phyloP scores from a whole-genome alignment of 2,113 vertebrate species.

The Empidonax alnorum region DNA sequence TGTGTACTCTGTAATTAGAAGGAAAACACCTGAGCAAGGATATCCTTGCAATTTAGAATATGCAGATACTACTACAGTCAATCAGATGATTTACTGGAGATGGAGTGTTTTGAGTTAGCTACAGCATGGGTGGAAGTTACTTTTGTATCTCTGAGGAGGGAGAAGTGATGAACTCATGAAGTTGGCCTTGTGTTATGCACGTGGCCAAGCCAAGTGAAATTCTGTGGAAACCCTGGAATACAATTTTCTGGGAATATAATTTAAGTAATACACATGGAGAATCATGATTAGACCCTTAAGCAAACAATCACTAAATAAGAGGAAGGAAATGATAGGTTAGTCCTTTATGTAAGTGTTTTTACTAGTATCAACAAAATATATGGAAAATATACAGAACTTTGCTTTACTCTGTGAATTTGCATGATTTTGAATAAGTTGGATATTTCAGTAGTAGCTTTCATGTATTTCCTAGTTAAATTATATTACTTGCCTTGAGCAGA shows the following conservation, averaged over 20 bases:
- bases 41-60: neutral
- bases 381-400: too few relatives aligned
- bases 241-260: neutral
- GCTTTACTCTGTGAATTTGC: neutral
- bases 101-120: neutral
- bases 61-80: neutral
- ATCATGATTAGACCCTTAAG: neutral
- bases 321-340: neutral
- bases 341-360: neutral
- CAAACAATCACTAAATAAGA: neutral
- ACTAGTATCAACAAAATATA: neutral
- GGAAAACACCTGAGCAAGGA: neutral
- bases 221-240: neutral
- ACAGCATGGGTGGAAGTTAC: neutral
- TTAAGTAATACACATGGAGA: neutral
- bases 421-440: neutral
- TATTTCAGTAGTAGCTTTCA: neutral
- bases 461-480: neutral
- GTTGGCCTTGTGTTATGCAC: neutral
- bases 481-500: neutral
- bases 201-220: neutral
- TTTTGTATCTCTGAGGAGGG: neutral
- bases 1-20: neutral
- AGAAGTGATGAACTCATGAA: neutral
- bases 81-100: neutral